phyloP scores from a whole-genome alignment of 2,113 vertebrate genomes.

The Salvator merianae region DNA sequence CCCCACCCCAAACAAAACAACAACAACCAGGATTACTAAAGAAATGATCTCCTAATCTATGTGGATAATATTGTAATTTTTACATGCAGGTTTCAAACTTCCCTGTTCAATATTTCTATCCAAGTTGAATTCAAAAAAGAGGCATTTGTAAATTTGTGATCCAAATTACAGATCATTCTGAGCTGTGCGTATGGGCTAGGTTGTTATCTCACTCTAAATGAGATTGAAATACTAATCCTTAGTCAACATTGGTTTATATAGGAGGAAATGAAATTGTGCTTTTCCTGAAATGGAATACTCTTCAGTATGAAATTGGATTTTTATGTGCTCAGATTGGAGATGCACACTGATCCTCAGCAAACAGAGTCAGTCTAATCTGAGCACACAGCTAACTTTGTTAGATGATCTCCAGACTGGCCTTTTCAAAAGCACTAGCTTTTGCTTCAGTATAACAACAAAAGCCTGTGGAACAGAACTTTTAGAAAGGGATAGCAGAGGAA shows the following conservation, averaged over 20 bases:
- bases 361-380: slow-evolving; percentile 36
- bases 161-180: slow-evolving; percentile 41
- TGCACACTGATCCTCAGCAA: slow-evolving; percentile 30
- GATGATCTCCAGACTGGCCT: background rate
- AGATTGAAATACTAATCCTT: slow-evolving; percentile 39
- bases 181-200: slow-evolving; percentile 19
- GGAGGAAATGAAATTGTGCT: slow-evolving; percentile 37
- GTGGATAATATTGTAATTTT: slow-evolving; percentile 51
- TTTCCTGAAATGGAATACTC: slow-evolving; percentile 24
- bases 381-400: slow-evolving; percentile 23
- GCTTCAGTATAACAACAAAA: background rate
- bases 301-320: slow-evolving; percentile 52
- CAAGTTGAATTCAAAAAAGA: slow-evolving; percentile 45
- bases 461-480: background rate
- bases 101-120: slow-evolving; percentile 51
- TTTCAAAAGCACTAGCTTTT: background rate
- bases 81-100: slow-evolving; percentile 44
- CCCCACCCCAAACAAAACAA: too few species aligned
- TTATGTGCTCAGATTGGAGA: slow-evolving; percentile 34
- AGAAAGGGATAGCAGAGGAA: background rate
- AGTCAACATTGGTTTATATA: slow-evolving; percentile 23
- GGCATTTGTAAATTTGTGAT: slow-evolving; percentile 57
- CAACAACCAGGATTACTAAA: slow-evolving; percentile 8
- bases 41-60: slow-evolving; percentile 32
- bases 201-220: slow-evolving; percentile 45